A percentile compares a stretch with the other conserved stretches of the same genome.
These are phyloP conservation scores for Lordiphosa stackelbergi DNA, from an alignment of 1,140 invertebrate genomes.

Conservation along the genomic window DNA sequence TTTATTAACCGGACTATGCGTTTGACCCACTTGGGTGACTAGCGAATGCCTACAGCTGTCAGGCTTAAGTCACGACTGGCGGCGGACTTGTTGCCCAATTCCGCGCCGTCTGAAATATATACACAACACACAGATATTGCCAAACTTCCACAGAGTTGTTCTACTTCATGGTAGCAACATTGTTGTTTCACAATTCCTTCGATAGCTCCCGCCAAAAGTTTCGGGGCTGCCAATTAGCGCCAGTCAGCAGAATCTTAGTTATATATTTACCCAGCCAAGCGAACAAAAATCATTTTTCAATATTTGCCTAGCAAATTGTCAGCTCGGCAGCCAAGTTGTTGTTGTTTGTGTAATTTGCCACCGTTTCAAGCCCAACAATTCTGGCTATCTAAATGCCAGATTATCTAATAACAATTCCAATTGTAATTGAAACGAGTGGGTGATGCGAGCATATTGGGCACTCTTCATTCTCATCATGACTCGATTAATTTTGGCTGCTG, in stretches of 20 bases:
- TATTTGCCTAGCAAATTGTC: slow-evolving; percentile 50
- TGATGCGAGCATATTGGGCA: too few relatives aligned
- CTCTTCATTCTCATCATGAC: neutral
- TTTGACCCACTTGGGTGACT: slow-evolving; percentile 32
- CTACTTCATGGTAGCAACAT: slow-evolving; percentile 5
- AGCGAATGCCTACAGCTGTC: neutral
- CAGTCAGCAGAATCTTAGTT: neutral
- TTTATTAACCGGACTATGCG: too few relatives aligned
- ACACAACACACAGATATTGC: slow-evolving; percentile 4
- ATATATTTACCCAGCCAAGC: slow-evolving; percentile 2
- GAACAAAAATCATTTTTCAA: slow-evolving; percentile 18
- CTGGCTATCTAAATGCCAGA: slow-evolving; percentile 41
- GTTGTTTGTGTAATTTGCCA: slow-evolving; percentile 17
- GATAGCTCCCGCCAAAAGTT: slow-evolving; percentile 8
- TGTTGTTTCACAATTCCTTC: slow-evolving; percentile 4
- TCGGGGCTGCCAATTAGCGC: slow-evolving; percentile 42
- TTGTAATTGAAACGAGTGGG: neutral
- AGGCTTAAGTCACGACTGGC: slow-evolving; percentile 5
- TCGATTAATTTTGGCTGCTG: neutral
- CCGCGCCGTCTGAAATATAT: slow-evolving; percentile 23
- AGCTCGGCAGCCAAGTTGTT: slow-evolving; percentile 12
- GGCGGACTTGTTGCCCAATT: slow-evolving; percentile 29
- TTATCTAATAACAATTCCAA: too few relatives aligned
- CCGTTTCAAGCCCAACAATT: slow-evolving; percentile 14
- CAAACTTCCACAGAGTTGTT: slow-evolving; percentile 21